Evolutionary conservation across 92 coral and sea anemone species (phyloP).

Genomic region (Ricordea florida): DNA sequence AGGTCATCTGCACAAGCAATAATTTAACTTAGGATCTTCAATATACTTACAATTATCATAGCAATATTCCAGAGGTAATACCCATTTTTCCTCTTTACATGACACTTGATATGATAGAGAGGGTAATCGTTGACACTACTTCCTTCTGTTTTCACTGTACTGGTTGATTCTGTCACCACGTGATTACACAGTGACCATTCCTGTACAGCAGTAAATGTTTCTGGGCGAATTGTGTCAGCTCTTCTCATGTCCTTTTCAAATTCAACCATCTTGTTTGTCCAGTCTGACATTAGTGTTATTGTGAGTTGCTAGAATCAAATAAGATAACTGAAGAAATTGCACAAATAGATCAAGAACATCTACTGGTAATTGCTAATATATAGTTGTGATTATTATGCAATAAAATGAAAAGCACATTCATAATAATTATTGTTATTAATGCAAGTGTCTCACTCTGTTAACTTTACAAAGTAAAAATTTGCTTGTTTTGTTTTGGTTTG

Average conservation of each 20-base stretch:
- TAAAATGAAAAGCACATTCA: too few relatives aligned
- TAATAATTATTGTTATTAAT: too few relatives aligned
- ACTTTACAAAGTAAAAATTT: too few relatives aligned
- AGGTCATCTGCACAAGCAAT: too few relatives aligned
- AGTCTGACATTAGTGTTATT: conserved; percentile 75
- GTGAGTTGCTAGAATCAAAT: conserved; percentile 51
- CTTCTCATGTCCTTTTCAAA: conserved; percentile 62
- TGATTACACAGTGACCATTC: conserved; percentile 72
- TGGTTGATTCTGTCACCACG: conserved; percentile 58
- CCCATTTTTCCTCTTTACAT: conserved; percentile 67
- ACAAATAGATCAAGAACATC: too few relatives aligned
- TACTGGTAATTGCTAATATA: too few relatives aligned
- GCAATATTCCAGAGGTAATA: conserved; percentile 79
- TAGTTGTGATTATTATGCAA: too few relatives aligned
- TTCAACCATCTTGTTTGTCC: conserved; percentile 63
- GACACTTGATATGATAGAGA: conserved; percentile 60
- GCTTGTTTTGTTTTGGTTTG: too few relatives aligned
- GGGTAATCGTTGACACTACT: conserved; percentile 77
- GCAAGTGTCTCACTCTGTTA: too few relatives aligned
- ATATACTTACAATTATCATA: conserved; percentile 52
- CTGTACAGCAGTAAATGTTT: conserved; percentile 66
- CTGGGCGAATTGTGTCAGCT: conserved; percentile 64
- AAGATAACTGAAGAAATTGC: background rate
- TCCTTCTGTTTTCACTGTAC: conserved; percentile 51
- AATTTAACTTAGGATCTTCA: background rate